Evolutionary conservation across 2,113 vertebrate species (phyloP).

Genomic region (Oreotragus oreotragus): DNA sequence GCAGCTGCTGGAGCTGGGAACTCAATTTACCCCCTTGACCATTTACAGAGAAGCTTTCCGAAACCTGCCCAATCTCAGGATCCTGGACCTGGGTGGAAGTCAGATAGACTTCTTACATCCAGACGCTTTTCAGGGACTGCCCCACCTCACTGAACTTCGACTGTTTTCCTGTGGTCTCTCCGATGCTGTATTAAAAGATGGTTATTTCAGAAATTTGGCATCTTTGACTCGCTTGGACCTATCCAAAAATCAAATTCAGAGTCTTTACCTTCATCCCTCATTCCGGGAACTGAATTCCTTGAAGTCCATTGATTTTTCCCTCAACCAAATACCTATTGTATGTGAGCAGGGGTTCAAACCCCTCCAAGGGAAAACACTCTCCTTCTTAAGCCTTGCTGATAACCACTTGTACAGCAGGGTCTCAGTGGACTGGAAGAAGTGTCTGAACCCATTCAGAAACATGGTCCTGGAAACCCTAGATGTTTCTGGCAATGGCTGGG

Average conservation of each 20-base stretch:
- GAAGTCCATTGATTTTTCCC: constrained; percentile 76
- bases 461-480: constrained; percentile 80
- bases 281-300: constrained; percentile 84
- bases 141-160: constrained; percentile 73
- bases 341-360: constrained; percentile 85
- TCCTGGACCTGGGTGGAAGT: constrained; percentile 82
- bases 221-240: constrained; percentile 84
- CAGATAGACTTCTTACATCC: constrained; percentile 75
- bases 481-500: constrained; percentile 77
- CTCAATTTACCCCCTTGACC: constrained; percentile 71
- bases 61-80: constrained; percentile 79
- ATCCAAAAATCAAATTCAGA: constrained; percentile 78
- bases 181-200: constrained; percentile 79
- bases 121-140: constrained; percentile 85
- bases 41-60: constrained; percentile 85
- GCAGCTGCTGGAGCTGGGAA: constrained; percentile 76
- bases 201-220: constrained; percentile 83
- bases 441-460: constrained; percentile 86
- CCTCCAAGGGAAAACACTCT: constrained; percentile 85
- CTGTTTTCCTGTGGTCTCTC: constrained; percentile 80
- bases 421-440: constrained; percentile 74
- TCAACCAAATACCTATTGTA: constrained; percentile 79
- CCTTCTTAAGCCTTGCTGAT: constrained; percentile 72
- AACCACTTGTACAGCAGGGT: constrained; percentile 49
- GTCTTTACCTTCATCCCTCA: constrained; percentile 82